Percentiles rank a stretch among this genome's conserved stretches.
Conservation (phyloP, 2,888 invertebrate species). For the Apodemia hepburni region DNA sequence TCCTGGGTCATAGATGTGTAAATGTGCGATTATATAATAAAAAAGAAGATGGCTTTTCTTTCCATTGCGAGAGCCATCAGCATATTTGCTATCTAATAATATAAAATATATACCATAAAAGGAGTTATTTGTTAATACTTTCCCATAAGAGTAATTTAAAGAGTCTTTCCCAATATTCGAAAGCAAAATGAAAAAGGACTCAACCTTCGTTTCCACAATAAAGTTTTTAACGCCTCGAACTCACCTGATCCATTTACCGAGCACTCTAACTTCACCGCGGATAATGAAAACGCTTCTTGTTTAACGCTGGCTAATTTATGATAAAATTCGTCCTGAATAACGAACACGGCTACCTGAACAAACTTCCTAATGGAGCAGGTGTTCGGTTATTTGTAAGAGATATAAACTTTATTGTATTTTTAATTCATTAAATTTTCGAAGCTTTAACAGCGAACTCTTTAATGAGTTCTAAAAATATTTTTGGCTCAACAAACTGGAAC, state of each 20-base stretch:
- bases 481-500: no score
- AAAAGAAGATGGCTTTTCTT: no score
- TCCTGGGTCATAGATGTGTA: no score
- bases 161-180: neutral
- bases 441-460: neutral
- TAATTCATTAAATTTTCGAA: conserved; percentile 4
- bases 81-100: no score
- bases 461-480: neutral
- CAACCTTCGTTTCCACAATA: conserved; percentile 4
- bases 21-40: no score
- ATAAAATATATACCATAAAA: no score
- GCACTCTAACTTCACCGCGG: conserved; percentile 13
- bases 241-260: conserved; percentile 18
- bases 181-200: neutral
- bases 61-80: no score
- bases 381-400: conserved; percentile 11
- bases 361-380: conserved; percentile 21
- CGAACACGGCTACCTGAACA: conserved; percentile 18
- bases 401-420: conserved; percentile 8
- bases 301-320: conserved; percentile 52
- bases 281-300: conserved; percentile 45
- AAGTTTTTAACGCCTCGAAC: conserved; percentile 18
- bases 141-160: no score
- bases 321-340: conserved; percentile 51
- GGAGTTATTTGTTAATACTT: no score